These are phyloP conservation scores for Melanaphis sacchari DNA, from an alignment of 1,140 invertebrate genomes.

Conservation along the genomic window DNA sequence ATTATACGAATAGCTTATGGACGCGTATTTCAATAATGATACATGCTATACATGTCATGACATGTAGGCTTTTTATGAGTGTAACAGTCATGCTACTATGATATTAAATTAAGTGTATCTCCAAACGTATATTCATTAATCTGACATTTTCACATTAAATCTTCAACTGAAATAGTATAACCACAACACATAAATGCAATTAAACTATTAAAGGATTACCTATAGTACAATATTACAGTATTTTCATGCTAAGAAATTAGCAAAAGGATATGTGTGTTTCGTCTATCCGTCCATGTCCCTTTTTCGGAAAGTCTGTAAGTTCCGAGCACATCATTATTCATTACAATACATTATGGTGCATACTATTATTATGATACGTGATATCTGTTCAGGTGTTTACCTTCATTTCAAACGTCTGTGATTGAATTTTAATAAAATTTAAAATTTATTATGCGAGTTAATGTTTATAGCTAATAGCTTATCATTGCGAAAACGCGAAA, in stretches of 20 bases:
- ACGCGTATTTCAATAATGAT: not conserved
- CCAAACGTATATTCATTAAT: not conserved
- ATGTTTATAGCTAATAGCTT: not conserved
- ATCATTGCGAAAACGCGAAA: not conserved
- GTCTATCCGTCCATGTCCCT: not conserved
- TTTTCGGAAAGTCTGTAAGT: not conserved
- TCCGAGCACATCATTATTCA: not conserved
- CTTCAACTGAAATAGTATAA: not conserved
- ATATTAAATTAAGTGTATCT: not conserved
- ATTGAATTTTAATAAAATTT: not conserved
- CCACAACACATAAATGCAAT: constrained; percentile 28
- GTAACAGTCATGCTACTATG: not conserved
- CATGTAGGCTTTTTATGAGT: not conserved
- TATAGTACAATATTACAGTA: not conserved
- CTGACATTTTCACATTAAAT: constrained; percentile 22
- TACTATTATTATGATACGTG: not conserved
- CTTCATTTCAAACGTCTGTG: not conserved
- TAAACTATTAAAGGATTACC: constrained; percentile 25
- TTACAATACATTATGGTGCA: not conserved
- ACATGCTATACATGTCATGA: not conserved
- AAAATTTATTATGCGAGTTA: not conserved
- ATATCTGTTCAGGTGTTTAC: not conserved
- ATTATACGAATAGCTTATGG: not conserved
- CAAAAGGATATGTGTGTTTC: constrained; percentile 23
- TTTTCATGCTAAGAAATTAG: not conserved